Evolutionary conservation across 2,113 vertebrate species (phyloP), one percentile per base, ranked within the genome.

Genomic region (Tiliqua scincoides): DNA sequence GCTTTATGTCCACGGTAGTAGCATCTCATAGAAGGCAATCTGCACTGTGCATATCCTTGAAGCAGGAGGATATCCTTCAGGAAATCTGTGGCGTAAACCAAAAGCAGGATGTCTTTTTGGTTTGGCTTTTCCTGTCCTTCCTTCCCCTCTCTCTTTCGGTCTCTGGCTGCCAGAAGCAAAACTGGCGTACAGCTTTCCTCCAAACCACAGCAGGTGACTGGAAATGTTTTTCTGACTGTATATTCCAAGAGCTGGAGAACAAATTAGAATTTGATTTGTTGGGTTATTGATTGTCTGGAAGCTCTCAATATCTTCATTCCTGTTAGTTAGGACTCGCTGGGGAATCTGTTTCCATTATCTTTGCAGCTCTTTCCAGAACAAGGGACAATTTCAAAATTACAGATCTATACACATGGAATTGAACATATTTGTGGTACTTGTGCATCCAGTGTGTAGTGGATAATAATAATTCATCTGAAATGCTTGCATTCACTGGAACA

Each of bases 21-120:
- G 25, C 12, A 6, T 81, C 25, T 62, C 20, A 68, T 32, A 14
- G 62, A 65, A 0, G 0, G 0, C 25, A n/a, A 65, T 81, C 11
- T 74, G 32, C 70, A 10, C 54, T 81, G 20, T 74, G 32, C 70
- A 10, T 67, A 81, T 83, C 87, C 79, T 0, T 1, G 79, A 63
- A 79, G 67, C 0, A 0, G 9, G 65, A 83, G 84, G 40, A 83
- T 75, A 57, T 68, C 73, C 80, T 86, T 57, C 0, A 52, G 52
- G 77, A 85, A 86, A 82, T 88, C 30, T 90, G 59, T 17, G 77
- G 87, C 84, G 61, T 57, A 48, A 0, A 1, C 40, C 30, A 52
- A 83, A 59, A 87, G 82, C 75, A 71, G 86, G 68, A 74, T 65
- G 23, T 73, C 84, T 86, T 73, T 90, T 89, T 90, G 84, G 71